Evolutionary conservation across 2,888 invertebrate genomes (phyloP).

Genomic region (Drosophila ezoana): DNA sequence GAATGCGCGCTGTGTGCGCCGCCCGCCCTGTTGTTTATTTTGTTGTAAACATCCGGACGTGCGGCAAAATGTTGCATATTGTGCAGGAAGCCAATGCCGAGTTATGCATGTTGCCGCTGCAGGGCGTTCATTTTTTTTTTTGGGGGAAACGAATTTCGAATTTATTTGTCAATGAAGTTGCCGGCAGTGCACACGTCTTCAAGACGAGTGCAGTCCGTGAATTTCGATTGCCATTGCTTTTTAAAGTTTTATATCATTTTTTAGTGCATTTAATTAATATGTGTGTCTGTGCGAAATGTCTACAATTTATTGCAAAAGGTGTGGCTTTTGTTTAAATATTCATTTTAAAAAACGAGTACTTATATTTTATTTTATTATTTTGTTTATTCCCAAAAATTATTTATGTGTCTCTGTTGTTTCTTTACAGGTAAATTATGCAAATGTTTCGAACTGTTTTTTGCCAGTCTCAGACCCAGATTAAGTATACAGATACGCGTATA

Average conservation of each 20-base stretch:
- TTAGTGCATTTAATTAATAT: constrained; percentile 72
- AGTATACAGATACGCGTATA: constrained; percentile 48
- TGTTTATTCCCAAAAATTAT: constrained; percentile 40
- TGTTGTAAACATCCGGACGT: constrained; percentile 79
- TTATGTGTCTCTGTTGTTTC: constrained; percentile 56
- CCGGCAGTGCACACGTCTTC: constrained; percentile 72
- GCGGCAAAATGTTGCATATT: constrained; percentile 79
- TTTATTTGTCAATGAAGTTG: constrained; percentile 79
- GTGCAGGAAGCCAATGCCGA: constrained; percentile 71
- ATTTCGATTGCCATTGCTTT: constrained; percentile 43
- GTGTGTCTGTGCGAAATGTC: constrained; percentile 65
- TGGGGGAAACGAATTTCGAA: constrained; percentile 51
- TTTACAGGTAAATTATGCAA: constrained; percentile 75
- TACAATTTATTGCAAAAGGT: constrained; percentile 75
- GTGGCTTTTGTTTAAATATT: constrained; percentile 47
- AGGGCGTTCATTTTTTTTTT: constrained; percentile 66
- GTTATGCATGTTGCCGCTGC: constrained; percentile 41
- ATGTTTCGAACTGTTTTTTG: constrained; percentile 46
- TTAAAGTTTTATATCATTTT: constrained; percentile 50
- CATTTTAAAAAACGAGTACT: constrained; percentile 13
- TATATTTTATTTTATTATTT: constrained; percentile 21
- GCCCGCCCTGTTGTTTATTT: constrained; percentile 69
- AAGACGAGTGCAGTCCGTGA: constrained; percentile 17
- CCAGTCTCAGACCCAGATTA: constrained; percentile 32
- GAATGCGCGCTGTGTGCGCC: constrained; percentile 11